phyloP scores from a whole-genome alignment of 2,797 vertebrate species.

The Coregonus ussuriensis region DNA sequence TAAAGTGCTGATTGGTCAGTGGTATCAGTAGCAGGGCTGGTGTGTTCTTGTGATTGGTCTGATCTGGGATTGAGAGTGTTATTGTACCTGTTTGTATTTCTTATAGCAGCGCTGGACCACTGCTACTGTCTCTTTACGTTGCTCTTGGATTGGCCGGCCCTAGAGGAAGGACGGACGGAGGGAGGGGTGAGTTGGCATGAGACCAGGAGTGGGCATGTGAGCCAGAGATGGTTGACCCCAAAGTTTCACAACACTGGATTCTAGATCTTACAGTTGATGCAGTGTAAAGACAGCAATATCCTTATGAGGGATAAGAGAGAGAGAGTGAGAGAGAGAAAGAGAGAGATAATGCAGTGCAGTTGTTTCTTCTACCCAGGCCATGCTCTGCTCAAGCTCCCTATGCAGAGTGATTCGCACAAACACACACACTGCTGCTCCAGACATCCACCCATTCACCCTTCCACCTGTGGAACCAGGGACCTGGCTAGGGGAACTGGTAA shows the following conservation, averaged over 20 bases:
- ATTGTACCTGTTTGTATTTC: constrained; percentile 95
- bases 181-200: constrained; percentile 2
- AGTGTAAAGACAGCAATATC: not conserved
- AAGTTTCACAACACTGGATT: not conserved
- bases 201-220: not conserved
- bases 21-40: not conserved
- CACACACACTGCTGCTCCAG: no score
- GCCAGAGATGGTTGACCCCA: not conserved
- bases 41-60: not conserved
- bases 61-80: constrained; percentile 26
- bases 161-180: constrained; percentile 25
- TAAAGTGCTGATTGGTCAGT: no score
- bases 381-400: constrained; percentile 45
- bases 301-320: constrained; percentile 15
- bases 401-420: no score
- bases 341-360: constrained; percentile 19
- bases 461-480: no score
- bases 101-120: constrained; percentile 98
- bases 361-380: constrained; percentile 54
- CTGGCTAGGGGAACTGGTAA: no score
- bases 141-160: constrained; percentile 88
- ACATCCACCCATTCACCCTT: no score
- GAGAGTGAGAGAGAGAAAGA: constrained; percentile 38
- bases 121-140: constrained; percentile 93
- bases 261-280: not conserved